Base-by-base conservation (phyloP, 2,797 vertebrate genomes). In the Pelodytes ibericus region DNA sequence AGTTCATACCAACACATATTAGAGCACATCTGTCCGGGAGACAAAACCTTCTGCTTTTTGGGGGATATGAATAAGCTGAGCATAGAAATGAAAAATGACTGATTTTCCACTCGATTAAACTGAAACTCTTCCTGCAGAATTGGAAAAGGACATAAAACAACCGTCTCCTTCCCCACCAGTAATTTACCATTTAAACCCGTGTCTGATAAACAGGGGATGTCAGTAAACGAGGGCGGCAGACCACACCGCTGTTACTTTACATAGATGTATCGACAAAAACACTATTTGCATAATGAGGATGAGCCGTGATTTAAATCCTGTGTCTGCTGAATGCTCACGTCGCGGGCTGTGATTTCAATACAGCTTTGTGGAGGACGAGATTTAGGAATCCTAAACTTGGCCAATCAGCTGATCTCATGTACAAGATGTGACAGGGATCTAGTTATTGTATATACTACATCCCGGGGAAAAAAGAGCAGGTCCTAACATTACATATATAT, bases 71-170 rank as follows among this genome's bases (percentile, higher is more conserved):
- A 60, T 60, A 60, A 29, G 25, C 18, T 20, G 51, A 53, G 51
- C 22, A 2, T 25, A 58, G 56, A 26, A 31, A 31, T 8, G 16
- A 16, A 58, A 58, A 58, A 10, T 26, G 26, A 58, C 56, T 58
- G 24, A 60, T 31, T 60, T 60, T 60, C 30, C 29, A 60, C 13
- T 6, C 49, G 49, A 53, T 53, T 53, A 53, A 53, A 16, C 49
- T 24, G 49, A 13, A 53, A 53, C n/a, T 24, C 49, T 53, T 5
- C 8, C 49, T 22, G 49, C 49, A 6, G 22, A 53, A 24, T 24
- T 20, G 49, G 20, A 53, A 20, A 24, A 53, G 49, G 49, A 13
- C 6, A 8, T 8, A 24, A 22, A 22, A 20, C 49, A 24, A 11
- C 49, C 7, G 49, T 11, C 49, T n/a, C n/a, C n/a, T 3, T 16